Base-by-base conservation (phyloP, 35 echinoderm and acorn worm genomes). In the Anneissia japonica region DNA sequence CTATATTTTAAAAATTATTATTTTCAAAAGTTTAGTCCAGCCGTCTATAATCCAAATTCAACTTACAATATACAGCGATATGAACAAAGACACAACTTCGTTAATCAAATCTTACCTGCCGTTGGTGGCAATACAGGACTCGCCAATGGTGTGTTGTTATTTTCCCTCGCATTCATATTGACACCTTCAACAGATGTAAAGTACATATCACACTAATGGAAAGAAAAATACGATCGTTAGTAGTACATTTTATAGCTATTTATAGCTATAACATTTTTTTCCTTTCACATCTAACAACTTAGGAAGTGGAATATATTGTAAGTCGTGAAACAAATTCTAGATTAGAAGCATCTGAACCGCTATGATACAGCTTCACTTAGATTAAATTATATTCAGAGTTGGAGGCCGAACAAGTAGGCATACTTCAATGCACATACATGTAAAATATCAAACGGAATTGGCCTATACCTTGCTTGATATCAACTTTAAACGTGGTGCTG, bases 401-500 rank as follows among this genome's bases (percentile, higher is more conserved):
- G 37, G 37, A 35, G 37, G 30, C 26, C 35, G 26, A 32, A 19
- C 21, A 5, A 32, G 9, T 9, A 80, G 37, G 26, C 21, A 4
- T n/a, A 26, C 30, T 80, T 33, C 4, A 9, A 80, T 26, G 26
- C 77, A 35, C 26, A 80, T 32, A 32, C 29, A 11, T 28, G 77
- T 35, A 31, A 82, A 30, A 30, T 38, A 23, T 39, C 36, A 39
- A 82, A 45, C 34, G 46, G 31, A n/a, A 72, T 30, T 37, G 0
- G 72, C 29, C 17, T 46, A 1, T 89, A 98, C 95, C 85, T 98
- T 98, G 10, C 91, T 88, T 36, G 91, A 87, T 56, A 98, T 91
- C 30, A 98, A 85, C 38, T 92, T 98, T 43, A 98, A 83, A 37
- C 84, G 87, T 34, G 95, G 95, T 73, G 93, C 82, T 39, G 85